Percentiles rank a stretch among this genome's conserved stretches.
These are phyloP conservation scores for Druceiella hillmani DNA, from an alignment of 2,888 invertebrate genomes.

Conservation along the genomic window DNA sequence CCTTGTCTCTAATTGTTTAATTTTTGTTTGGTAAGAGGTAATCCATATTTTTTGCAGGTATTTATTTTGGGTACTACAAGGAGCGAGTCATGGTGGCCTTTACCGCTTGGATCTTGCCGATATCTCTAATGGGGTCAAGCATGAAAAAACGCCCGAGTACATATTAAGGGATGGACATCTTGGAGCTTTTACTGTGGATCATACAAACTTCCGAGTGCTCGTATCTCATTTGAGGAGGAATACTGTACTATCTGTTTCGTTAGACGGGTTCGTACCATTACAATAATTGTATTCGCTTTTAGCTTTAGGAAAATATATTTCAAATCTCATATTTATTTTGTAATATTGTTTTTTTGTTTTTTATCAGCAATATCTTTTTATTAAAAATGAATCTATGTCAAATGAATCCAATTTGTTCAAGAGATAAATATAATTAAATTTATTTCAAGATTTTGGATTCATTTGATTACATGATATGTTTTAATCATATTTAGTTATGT, in stretches of 20 bases:
- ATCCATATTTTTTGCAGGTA: conserved; percentile 47
- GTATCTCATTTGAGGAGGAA: conserved; percentile 69
- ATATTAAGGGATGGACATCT: conserved; percentile 62
- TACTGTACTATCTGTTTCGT: conserved; percentile 72
- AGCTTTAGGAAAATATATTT: conserved; percentile 4
- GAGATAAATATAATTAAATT: no score
- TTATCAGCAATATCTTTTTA: neutral
- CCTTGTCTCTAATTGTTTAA: neutral
- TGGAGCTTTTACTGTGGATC: conserved; percentile 80
- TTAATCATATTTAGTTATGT: no score
- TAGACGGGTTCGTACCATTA: conserved; percentile 63
- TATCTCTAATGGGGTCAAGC: conserved; percentile 68
- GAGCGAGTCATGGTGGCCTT: conserved; percentile 56
- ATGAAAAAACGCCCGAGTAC: conserved; percentile 59
- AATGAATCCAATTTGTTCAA: no score
- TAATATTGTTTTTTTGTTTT: conserved; percentile 6
- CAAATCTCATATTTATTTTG: conserved; percentile 1
- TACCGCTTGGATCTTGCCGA: conserved; percentile 73
- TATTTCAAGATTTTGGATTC: no score
- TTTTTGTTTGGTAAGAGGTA: neutral
- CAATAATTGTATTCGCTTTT: conserved; percentile 6
- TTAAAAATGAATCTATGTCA: no score
- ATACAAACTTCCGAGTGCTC: conserved; percentile 72
- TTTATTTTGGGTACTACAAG: conserved; percentile 70
- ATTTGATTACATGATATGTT: no score